Conservation (phyloP, 2,797 vertebrate species). For the Schizopygopsis pylzovi region DNA sequence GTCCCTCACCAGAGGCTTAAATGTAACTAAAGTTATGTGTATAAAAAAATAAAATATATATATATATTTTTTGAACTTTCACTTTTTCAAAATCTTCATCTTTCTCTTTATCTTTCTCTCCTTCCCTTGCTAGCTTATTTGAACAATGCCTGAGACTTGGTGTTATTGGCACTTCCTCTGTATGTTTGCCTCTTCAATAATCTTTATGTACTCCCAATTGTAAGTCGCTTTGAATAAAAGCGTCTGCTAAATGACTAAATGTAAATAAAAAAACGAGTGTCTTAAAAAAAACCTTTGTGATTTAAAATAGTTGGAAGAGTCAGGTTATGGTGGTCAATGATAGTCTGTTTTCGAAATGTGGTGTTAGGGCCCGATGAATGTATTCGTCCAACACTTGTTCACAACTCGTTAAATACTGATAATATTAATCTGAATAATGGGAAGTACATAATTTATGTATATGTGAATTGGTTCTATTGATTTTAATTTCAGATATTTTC, state of each 20-base stretch:
- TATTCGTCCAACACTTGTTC: background rate
- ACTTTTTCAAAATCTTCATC: no score
- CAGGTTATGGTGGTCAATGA: background rate
- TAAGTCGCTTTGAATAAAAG: no score
- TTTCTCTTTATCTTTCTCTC: no score
- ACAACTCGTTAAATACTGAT: background rate
- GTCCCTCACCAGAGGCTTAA: background rate
- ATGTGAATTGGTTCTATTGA: background rate
- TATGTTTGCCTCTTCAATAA: no score
- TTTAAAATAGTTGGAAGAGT: background rate
- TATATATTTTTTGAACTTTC: no score
- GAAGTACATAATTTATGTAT: background rate
- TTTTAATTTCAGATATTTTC: background rate
- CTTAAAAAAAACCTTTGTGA: background rate
- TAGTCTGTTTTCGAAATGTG: background rate
- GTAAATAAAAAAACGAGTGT: background rate
- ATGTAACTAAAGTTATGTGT: slow-evolving; percentile 13
- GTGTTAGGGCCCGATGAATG: background rate
- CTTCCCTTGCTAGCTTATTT: no score
- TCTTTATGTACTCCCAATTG: no score
- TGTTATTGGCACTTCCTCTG: no score
- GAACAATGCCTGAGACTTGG: no score
- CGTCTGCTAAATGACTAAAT: no score
- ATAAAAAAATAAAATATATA: no score
- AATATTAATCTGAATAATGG: background rate